A percentile compares a stretch with the other conserved stretches of the same genome.
These are phyloP conservation scores for Rhea pennata DNA, from an alignment of 2,113 vertebrate genomes.

Conservation along the genomic window DNA sequence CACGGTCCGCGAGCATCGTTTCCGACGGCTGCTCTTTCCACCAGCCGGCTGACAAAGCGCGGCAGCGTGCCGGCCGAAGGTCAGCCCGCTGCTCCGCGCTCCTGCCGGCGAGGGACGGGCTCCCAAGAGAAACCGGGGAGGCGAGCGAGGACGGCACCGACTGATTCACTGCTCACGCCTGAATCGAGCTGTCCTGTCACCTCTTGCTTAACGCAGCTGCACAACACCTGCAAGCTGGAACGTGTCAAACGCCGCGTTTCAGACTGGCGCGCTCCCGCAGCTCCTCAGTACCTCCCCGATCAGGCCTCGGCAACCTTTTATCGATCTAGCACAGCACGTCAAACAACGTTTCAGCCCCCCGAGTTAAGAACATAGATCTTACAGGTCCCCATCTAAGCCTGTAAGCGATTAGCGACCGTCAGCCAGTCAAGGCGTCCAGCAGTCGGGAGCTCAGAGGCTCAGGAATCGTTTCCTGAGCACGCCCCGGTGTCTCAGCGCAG, in stretches of 20 bases:
- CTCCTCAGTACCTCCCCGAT: neutral
- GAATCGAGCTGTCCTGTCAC: constrained; percentile 1
- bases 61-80: neutral
- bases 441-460: too few relatives aligned
- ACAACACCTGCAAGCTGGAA: neutral
- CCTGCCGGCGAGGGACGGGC: too few relatives aligned
- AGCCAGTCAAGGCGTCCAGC: neutral
- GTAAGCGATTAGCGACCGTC: neutral
- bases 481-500: neutral
- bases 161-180: constrained; percentile 43
- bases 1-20: too few relatives aligned
- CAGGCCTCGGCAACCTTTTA: neutral
- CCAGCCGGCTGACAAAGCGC: too few relatives aligned
- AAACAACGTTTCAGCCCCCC: neutral
- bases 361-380: neutral
- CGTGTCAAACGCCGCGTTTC: neutral
- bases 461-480: neutral
- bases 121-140: neutral
- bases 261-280: neutral
- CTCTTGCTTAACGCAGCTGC: neutral
- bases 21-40: neutral
- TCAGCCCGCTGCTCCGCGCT: neutral
- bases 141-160: neutral
- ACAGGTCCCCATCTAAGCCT: neutral
- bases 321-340: fast-evolving